Conservation (phyloP, 2,113 vertebrate genomes). For the Glaucomys volans region DNA sequence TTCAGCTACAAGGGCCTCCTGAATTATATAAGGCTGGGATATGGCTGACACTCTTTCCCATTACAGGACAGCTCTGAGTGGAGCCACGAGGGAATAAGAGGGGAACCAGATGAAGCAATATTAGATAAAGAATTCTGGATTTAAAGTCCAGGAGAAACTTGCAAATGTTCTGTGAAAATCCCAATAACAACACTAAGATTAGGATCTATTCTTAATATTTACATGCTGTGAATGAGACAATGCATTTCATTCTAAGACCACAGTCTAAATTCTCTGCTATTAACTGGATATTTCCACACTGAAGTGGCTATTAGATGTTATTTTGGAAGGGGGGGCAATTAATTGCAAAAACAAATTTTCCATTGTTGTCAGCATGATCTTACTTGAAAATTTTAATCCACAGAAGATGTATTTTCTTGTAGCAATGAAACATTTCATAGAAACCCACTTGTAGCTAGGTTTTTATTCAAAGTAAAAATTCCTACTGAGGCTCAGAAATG, state of each 20-base stretch:
- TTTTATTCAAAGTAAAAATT: conserved; percentile 28
- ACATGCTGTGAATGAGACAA: not conserved
- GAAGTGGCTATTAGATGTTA: not conserved
- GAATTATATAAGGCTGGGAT: not conserved
- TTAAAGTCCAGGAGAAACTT: conserved; percentile 22
- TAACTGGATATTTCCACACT: not conserved
- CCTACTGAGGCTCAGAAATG: not conserved
- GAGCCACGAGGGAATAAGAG: not conserved
- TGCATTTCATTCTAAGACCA: not conserved
- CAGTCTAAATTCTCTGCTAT: not conserved
- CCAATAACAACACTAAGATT: not conserved
- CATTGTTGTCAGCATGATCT: not conserved
- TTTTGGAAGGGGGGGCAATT: not conserved
- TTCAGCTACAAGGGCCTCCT: not conserved
- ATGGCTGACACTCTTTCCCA: not conserved
- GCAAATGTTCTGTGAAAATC: not conserved
- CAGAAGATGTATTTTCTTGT: not conserved
- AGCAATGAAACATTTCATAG: not conserved
- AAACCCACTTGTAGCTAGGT: not conserved
- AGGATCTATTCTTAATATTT: not conserved
- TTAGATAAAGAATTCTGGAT: conserved; percentile 27
- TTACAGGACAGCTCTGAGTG: not conserved
- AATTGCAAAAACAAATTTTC: conserved; percentile 25
- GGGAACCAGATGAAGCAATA: not conserved
- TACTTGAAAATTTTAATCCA: conserved; percentile 34